Base-by-base conservation (phyloP, 2,113 vertebrate genomes). In the Diadophis punctatus region DNA sequence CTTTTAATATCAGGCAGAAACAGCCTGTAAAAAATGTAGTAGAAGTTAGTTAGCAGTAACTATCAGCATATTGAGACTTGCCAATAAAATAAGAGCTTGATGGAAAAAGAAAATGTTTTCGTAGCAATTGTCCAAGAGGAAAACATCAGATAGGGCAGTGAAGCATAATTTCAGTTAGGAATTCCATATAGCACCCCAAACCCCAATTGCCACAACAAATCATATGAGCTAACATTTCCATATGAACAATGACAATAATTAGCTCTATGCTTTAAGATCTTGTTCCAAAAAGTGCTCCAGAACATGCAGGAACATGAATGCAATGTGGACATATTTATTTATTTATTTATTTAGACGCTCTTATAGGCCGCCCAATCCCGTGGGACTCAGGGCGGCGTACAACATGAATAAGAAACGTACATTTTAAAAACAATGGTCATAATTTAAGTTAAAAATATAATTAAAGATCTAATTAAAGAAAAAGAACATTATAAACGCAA, bases 1-100 rank as follows among this genome's bases (percentile, higher is more conserved):
- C 94, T 96, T 93, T 94, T 53, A 74, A 95, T 95, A 94, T 8
- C 86, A 39, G 53, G 63, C 18, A 48, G 22, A 56, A n/a, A 23
- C 23, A 43, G 49, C n/a, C 86, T 55, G 11, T 46, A 39, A 52
- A 30, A 27, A 39, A 56, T 39, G 10, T 51, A 39, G 84, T 34
- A 46, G 16, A 30, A 16, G 25, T 39, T 84, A n/a, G 51, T 48
- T 48, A 91, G 87, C n/a, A 90, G 43, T 60, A 43, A 43, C 8
- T 4, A 34, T 25, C 52, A 55, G 25, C 49, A 25, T 46, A 88
- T 74, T 2, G 22, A 63, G n/a, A 22, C 5, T 39, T 49, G 12
- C 4, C 49, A 39, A 11, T 3, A 3, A 88, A 43, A 5, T 8
- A 0, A 88, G 1, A 55, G 2, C n/a, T 1, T 30, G 0, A 0